Evolutionary conservation across 1,140 invertebrate species (phyloP).

Genomic region (Brachionus angularis): DNA sequence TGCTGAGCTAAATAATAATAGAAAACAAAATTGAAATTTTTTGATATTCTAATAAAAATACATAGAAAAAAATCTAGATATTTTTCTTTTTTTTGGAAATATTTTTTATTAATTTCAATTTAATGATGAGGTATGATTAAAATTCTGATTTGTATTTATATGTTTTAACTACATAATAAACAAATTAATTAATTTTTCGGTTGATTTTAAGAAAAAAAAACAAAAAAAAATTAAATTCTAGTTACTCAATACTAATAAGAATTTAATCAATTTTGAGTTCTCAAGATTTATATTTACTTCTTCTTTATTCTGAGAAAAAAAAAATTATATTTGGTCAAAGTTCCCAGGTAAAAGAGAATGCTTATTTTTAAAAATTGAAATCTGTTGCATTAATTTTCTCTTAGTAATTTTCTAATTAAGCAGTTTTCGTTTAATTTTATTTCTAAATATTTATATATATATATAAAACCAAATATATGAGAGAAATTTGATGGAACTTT

Average conservation of each 20-base stretch:
- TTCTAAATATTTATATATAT: too few relatives aligned
- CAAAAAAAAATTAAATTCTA: not conserved
- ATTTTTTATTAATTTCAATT: too few relatives aligned
- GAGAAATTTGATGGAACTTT: too few relatives aligned
- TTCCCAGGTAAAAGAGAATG: too few relatives aligned
- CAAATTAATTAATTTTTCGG: slow-evolving; percentile 40
- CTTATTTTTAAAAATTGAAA: not conserved
- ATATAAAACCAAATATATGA: slow-evolving; percentile 28
- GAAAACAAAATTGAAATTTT: too few relatives aligned
- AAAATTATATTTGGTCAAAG: not conserved
- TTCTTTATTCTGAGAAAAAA: slow-evolving; percentile 21
- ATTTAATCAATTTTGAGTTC: slow-evolving; percentile 40
- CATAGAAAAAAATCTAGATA: too few relatives aligned
- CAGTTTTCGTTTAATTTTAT: not conserved
- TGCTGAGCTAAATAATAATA: too few relatives aligned
- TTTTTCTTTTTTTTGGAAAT: too few relatives aligned
- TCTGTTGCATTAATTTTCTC: slow-evolving; percentile 17
- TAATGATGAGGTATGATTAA: not conserved
- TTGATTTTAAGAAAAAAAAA: too few relatives aligned
- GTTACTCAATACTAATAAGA: slow-evolving; percentile 29
- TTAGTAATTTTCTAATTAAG: slow-evolving; percentile 8
- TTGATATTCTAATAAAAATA: too few relatives aligned
- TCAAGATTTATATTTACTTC: slow-evolving; percentile 1
- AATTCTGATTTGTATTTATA: not conserved
- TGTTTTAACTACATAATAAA: slow-evolving; percentile 18